Evolutionary conservation across 2,113 vertebrate genomes (phyloP).

Genomic region (Elaphurus davidianus): DNA sequence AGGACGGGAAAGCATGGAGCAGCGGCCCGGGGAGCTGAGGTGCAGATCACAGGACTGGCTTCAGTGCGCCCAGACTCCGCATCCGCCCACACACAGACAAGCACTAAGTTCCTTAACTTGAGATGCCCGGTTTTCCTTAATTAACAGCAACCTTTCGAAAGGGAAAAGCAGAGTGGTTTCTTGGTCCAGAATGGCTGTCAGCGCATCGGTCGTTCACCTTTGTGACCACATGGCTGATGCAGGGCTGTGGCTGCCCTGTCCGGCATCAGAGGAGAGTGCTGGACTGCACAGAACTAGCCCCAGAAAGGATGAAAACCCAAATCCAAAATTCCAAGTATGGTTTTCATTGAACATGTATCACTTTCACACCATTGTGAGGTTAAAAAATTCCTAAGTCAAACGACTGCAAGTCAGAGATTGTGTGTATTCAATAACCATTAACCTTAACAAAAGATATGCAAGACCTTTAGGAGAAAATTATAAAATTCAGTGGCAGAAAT

Average conservation of each 20-base stretch:
- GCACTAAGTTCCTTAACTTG: neutral
- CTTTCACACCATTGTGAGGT: neutral
- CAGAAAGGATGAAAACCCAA: neutral
- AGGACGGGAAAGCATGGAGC: neutral
- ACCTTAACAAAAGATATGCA: neutral
- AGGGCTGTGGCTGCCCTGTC: neutral
- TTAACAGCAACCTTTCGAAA: neutral
- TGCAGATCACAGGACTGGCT: neutral
- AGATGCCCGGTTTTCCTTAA: neutral
- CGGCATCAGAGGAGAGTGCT: neutral
- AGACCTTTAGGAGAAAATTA: neutral
- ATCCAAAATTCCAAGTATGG: neutral
- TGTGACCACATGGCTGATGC: neutral
- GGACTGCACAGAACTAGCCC: too few relatives aligned
- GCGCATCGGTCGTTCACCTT: rapidly evolving
- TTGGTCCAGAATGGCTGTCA: neutral
- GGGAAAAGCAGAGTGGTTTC: neutral
- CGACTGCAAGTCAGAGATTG: neutral
- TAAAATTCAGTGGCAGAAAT: neutral
- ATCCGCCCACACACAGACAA: too few relatives aligned
- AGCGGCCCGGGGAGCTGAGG: neutral
- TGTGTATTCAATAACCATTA: neutral
- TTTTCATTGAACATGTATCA: neutral
- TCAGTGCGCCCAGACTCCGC: neutral
- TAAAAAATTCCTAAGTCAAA: neutral